Base-by-base conservation (phyloP, 2,888 invertebrate species). In the Rapana venosa region DNA sequence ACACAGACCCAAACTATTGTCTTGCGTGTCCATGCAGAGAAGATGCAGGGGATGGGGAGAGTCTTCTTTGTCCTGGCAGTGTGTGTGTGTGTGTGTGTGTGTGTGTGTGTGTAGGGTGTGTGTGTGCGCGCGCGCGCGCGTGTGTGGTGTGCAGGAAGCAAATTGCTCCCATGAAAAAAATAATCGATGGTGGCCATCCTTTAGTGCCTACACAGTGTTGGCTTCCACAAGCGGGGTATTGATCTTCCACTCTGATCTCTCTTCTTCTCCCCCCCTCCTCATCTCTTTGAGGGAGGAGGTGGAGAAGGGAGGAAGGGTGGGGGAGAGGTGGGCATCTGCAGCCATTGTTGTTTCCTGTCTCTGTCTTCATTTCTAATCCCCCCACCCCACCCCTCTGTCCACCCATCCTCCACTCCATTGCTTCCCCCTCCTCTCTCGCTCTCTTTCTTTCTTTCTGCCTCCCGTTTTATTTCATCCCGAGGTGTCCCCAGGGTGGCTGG, bases 131-230 rank as follows among this genome's bases (percentile, higher is more conserved):
- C n/a, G n/a, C n/a, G n/a, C n/a, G n/a, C n/a, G 47, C 8, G 47
- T 47, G 47, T 47, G 47, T 47, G 47, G 47, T 47, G 47, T 47
- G 47, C 11, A 11, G 2, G 74, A 26, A 26, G 74, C 74, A 74
- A 74, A 74, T 74, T 74, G 74, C 74, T 74, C 74, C 74, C 74
- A 74, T 11, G 8, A n/a, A n/a, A 74, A 11, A 74, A 74, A 74
- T 74, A 74, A 74, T 74, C 74, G 74, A 74, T 74, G 30, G 74
- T n/a, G 74, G 22, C n/a, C 74, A 74, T 74, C 74, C 74, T 74
- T 74, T n/a, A n/a, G 74, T 74, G 74, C 74, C 74, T 74, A 74
- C 74, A 74, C 26, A 1, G 22, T 74, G 74, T 74, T 74, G 26
- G 74, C 74, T 74, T 74, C 74, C 74, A 74, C n/a, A 74, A 74